These are phyloP conservation scores for Macrotus californicus DNA, from an alignment of 2,113 vertebrate genomes.

Conservation along the genomic window DNA sequence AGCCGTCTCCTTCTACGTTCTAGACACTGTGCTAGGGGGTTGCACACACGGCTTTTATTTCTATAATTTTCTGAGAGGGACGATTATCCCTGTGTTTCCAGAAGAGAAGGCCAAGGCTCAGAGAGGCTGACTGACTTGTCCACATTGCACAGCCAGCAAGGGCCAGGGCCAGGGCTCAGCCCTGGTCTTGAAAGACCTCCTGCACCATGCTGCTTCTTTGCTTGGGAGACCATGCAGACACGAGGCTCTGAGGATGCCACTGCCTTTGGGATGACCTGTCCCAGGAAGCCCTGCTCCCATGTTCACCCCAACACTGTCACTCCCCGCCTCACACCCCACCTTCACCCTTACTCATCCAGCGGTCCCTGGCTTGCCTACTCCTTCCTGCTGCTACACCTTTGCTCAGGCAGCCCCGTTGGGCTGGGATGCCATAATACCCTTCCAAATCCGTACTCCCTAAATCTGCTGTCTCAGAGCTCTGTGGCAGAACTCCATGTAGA, in stretches of 20 bases:
- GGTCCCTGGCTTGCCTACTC: not conserved
- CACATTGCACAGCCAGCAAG: not conserved
- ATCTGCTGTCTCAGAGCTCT: not conserved
- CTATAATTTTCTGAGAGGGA: not conserved
- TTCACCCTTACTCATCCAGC: not conserved
- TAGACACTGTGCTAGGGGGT: not conserved
- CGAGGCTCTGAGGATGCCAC: not conserved
- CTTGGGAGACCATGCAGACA: not conserved
- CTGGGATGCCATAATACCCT: not conserved
- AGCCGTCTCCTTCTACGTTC: not conserved
- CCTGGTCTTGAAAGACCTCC: not conserved
- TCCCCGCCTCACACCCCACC: not conserved
- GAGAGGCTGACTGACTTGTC: not conserved
- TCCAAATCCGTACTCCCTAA: not conserved
- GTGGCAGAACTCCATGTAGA: not conserved
- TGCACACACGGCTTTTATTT: not conserved
- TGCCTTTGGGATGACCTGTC: not conserved
- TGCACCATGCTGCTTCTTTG: not conserved
- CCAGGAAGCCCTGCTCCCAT: not conserved
- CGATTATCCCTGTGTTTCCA: not conserved
- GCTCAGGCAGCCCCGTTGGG: not conserved
- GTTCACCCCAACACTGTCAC: not conserved
- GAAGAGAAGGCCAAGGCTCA: not conserved
- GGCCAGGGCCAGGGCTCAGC: not conserved
- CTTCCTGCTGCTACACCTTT: not conserved